Evolutionary conservation across 2,797 vertebrate genomes (phyloP), one percentile per base, ranked within the genome.

Genomic region (Dallia pectoralis): DNA sequence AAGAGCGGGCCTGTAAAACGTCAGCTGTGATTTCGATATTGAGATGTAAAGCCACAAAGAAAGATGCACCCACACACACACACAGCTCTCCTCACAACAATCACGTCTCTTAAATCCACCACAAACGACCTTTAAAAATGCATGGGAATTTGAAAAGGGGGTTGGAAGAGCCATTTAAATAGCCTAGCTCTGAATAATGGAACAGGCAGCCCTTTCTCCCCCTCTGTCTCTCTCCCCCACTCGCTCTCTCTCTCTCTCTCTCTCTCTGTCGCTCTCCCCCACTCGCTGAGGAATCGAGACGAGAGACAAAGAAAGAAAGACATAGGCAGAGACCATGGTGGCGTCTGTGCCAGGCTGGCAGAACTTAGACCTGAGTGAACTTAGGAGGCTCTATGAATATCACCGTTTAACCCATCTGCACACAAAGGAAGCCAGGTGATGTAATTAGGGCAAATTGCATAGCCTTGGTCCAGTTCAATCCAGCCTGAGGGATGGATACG

Each of bases 381-480:
- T n/a, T 16, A 44, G 32, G 22, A 67, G 49, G n/a, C 49, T 27
- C 47, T 14, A 6, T 11, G 12, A 44, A 9, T 2, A 44, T 12
- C 40, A 44, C 40, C 12, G 40, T 12, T 6, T 2, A 44, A 9
- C 40, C 8, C 40, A 12, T 44, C 40, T 44, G 32, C 48, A 56
- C 51, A 69, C 51, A 30, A 22, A 69, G 68, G 36, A 25, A 27
- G 68, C 48, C 68, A 51, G 25, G 40, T 69, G 22, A 69, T 69
- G 25, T 69, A 22, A 69, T 69, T 69, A 49, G 16, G 27, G 22
- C 67, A 29, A 12, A 22, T 51, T 51, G 22, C 67, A 11, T 14
- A 9, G 68, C 48, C 8, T 9, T 6, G 40, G 40, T 44, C 40
- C 40, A 9, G 5, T 40, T 11, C 6, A 44, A 44, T 14, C 40